phyloP scores from a whole-genome alignment of 2,797 vertebrate species.

The Huso huso region DNA sequence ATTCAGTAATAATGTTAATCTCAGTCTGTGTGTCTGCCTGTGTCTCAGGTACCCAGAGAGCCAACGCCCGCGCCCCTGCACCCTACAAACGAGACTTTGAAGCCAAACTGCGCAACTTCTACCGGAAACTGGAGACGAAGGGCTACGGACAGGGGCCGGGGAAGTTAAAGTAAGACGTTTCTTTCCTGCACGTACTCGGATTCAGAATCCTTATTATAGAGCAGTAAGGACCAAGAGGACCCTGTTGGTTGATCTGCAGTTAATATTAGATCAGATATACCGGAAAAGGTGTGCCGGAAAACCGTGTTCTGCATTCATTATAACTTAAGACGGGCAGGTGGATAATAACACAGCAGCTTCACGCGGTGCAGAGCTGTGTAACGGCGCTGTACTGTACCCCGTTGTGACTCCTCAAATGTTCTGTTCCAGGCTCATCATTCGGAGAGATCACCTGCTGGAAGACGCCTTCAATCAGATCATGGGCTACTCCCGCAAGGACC shows the following conservation, averaged over 20 bases:
- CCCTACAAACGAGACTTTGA: conserved; percentile 96
- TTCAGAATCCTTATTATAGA: no score
- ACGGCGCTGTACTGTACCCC: no score
- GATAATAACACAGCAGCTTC: no score
- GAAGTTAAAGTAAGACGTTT: conserved; percentile 80
- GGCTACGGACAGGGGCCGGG: conserved; percentile 95
- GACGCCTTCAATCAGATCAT: conserved; percentile 98
- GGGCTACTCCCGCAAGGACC: conserved; percentile 93
- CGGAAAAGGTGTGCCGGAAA: no score
- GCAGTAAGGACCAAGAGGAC: no score
- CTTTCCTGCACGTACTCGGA: no score
- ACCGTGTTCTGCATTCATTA: no score
- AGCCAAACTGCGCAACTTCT: conserved; percentile 95
- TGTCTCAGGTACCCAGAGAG: conserved; percentile 81
- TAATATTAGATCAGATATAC: no score
- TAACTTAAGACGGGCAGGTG: no score
- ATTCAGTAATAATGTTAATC: background rate
- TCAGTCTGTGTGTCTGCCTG: conserved; percentile 4
- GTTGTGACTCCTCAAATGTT: no score
- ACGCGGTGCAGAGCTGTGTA: no score
- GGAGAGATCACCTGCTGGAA: conserved; percentile 91
- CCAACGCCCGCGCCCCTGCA: conserved; percentile 88
- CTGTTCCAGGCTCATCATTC: conserved; percentile 79
- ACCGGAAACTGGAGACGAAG: conserved; percentile 93
- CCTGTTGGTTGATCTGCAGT: no score